Conservation (phyloP, 2,888 invertebrate species). For the Lamellibrachia satsuma region DNA sequence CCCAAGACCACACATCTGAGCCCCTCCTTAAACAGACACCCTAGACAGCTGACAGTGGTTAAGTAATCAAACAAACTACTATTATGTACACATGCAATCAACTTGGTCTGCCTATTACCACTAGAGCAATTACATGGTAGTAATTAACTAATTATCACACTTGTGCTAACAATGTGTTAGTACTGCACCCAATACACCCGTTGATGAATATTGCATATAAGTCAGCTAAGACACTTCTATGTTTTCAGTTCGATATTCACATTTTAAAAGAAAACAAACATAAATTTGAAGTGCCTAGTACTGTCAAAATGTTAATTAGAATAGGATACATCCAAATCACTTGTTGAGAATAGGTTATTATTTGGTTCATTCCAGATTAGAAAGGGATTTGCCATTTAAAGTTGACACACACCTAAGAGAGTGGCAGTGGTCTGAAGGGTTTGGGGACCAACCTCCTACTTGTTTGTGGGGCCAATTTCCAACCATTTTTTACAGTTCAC, state of each 20-base stretch:
- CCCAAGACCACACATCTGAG: background rate
- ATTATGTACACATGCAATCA: background rate
- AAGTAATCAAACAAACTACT: background rate
- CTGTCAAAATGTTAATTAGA: background rate
- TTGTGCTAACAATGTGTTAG: background rate
- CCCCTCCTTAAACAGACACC: background rate
- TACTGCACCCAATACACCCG: background rate
- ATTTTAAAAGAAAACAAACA: background rate
- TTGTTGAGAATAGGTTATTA: no score
- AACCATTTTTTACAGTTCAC: no score
- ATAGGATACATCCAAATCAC: background rate
- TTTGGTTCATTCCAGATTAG: no score
- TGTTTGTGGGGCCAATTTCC: no score
- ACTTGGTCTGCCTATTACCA: background rate
- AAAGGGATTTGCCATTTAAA: no score
- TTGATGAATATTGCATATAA: background rate
- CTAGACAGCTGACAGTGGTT: background rate
- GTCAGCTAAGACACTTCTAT: background rate
- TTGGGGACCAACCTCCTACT: no score
- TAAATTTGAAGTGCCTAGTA: background rate
- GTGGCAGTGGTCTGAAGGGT: no score
- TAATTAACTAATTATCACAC: slow-evolving; percentile 8
- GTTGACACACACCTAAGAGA: no score
- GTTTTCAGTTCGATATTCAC: background rate
- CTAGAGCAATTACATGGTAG: background rate